Conservation (phyloP, 23 tunicate genomes). For the Pegea sp. region DNA sequence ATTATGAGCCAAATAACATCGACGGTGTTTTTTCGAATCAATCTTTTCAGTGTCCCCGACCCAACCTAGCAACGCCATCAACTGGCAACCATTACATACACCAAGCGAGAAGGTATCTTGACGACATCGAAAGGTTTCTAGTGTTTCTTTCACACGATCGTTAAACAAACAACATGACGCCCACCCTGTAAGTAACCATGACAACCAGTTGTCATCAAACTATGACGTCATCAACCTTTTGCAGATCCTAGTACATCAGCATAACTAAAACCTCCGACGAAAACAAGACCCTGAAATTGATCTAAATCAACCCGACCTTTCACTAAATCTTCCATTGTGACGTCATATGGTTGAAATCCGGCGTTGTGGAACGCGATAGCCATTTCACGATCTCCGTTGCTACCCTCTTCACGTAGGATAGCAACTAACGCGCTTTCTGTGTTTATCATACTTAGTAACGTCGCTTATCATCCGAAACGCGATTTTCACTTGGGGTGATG, state of each 20-base stretch:
- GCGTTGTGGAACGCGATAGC: constrained; percentile 39
- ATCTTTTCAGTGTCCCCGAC: constrained; percentile 12
- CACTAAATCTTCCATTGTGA: constrained; percentile 71
- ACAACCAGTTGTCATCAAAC: background rate
- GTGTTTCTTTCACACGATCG: constrained; percentile 10
- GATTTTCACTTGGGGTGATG: too few relatives aligned
- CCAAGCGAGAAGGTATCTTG: constrained; percentile 71
- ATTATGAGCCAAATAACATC: constrained; percentile 31
- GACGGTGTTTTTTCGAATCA: constrained; percentile 1
- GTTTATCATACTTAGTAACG: background rate
- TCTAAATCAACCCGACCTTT: constrained; percentile 20
- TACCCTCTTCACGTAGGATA: constrained; percentile 73
- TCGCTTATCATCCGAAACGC: background rate
- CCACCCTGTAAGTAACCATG: constrained; percentile 82
- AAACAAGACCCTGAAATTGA: constrained; percentile 55
- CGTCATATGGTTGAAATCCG: constrained; percentile 66
- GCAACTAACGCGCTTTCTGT: constrained; percentile 20
- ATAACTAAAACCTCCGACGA: constrained; percentile 85
- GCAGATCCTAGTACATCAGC: constrained; percentile 88
- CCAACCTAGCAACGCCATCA: constrained; percentile 91
- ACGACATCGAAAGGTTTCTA: constrained; percentile 18
- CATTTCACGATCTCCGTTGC: constrained; percentile 89
- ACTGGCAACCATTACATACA: constrained; percentile 86
- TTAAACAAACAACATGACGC: constrained; percentile 59
- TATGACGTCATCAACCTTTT: constrained; percentile 14